Evolutionary conservation across 2,888 invertebrate species (phyloP).

Genomic region (Drosophila yooni): DNA sequence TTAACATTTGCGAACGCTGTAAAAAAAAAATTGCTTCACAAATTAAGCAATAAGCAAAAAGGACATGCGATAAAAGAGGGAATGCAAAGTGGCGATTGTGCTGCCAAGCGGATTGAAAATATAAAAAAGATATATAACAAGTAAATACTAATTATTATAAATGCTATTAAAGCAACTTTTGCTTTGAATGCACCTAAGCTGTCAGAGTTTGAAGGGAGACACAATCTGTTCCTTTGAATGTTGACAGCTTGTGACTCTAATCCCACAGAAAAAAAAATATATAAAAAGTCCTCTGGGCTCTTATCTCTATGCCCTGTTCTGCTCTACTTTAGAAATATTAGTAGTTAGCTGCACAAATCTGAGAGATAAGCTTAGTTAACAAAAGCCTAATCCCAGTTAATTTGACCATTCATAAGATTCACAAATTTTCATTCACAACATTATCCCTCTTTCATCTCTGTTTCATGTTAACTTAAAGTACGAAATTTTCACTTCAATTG

Average conservation of each 20-base stretch:
- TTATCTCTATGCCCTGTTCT: background rate
- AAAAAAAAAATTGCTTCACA: conserved; percentile 33
- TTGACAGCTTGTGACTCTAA: background rate
- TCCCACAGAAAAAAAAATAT: background rate
- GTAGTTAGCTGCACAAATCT: background rate
- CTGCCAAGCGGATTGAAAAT: background rate
- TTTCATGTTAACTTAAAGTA: no score
- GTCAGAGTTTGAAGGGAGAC: background rate
- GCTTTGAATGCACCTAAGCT: background rate
- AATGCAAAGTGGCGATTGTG: background rate
- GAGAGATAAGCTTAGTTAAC: background rate
- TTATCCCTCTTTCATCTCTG: no score
- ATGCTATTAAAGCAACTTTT: background rate
- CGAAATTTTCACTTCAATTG: background rate
- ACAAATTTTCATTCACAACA: no score
- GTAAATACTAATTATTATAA: conserved; percentile 4
- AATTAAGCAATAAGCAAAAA: conserved; percentile 15
- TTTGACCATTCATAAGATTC: background rate
- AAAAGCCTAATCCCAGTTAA: background rate
- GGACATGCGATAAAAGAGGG: background rate
- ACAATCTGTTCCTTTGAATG: background rate
- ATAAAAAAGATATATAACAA: background rate
- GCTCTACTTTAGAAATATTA: background rate
- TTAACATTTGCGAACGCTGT: conserved; percentile 34
- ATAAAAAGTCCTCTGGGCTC: background rate